Evolutionary conservation across 1,140 invertebrate genomes (phyloP).

Genomic region (Anoplophora glabripennis): DNA sequence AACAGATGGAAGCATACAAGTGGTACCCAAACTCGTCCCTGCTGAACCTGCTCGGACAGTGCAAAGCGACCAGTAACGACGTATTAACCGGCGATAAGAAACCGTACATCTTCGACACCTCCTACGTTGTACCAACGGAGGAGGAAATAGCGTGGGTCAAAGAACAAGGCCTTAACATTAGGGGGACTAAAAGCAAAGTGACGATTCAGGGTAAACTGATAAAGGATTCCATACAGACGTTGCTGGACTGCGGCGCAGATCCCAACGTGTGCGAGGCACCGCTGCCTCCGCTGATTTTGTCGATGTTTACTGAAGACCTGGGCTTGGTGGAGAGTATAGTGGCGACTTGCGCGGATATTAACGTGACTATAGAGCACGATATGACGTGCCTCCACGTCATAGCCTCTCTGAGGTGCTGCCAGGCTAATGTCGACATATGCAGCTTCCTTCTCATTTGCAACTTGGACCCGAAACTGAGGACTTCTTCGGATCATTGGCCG

Average conservation of each 20-base stretch:
- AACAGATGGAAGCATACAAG: constrained; percentile 43
- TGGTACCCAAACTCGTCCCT: constrained; percentile 35
- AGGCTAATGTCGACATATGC: constrained; percentile 46
- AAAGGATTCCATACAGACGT: constrained; percentile 44
- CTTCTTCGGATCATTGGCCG: constrained; percentile 31
- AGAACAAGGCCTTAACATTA: not conserved
- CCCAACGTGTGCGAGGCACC: constrained; percentile 49
- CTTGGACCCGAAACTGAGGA: constrained; percentile 43
- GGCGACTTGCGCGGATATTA: constrained; percentile 46
- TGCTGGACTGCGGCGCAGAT: constrained; percentile 50
- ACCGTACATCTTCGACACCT: not conserved
- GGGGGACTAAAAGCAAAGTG: too few relatives aligned
- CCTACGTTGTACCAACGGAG: not conserved
- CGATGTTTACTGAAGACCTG: constrained; percentile 44
- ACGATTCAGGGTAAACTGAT: too few relatives aligned
- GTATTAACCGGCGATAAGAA: not conserved
- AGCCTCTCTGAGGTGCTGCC: constrained; percentile 42
- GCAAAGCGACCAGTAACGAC: not conserved
- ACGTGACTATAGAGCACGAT: constrained; percentile 45
- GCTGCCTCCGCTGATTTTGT: constrained; percentile 49
- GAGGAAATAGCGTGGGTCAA: not conserved
- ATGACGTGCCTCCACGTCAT: constrained; percentile 50
- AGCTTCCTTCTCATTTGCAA: constrained; percentile 46
- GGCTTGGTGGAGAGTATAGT: constrained; percentile 48
- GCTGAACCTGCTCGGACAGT: constrained; percentile 5